Percentiles rank a stretch among this genome's conserved stretches.
Conservation (phyloP, 2,888 invertebrate species). For the Protonemura montana region DNA sequence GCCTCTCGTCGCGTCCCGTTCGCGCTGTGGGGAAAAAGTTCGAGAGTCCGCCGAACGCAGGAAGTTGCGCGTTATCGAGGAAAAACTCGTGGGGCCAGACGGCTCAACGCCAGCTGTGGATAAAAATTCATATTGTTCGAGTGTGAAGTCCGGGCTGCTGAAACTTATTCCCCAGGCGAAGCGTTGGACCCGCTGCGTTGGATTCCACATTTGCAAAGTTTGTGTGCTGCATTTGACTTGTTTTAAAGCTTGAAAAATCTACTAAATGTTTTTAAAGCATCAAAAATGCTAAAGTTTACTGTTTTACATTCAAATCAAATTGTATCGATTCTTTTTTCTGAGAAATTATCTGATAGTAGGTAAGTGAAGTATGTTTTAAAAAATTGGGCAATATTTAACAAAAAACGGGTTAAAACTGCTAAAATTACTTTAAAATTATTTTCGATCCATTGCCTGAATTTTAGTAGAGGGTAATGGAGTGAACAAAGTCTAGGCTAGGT, state of each 20-base stretch:
- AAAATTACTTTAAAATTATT: too few relatives aligned
- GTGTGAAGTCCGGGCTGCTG: not conserved
- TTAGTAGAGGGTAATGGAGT: too few relatives aligned
- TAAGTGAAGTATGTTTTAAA: too few relatives aligned
- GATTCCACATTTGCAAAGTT: not conserved
- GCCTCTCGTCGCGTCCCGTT: too few relatives aligned
- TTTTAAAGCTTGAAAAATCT: not conserved
- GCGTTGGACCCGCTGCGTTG: not conserved
- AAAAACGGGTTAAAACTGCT: too few relatives aligned
- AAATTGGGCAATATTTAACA: too few relatives aligned
- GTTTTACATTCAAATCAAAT: not conserved
- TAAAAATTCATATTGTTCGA: slow-evolving; percentile 12
- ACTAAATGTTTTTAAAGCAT: not conserved
- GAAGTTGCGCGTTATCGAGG: not conserved
- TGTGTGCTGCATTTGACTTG: not conserved
- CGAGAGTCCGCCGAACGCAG: not conserved
- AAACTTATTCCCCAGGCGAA: not conserved
- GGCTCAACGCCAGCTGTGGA: not conserved
- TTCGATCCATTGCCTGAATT: too few relatives aligned
- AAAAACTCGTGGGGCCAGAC: not conserved
- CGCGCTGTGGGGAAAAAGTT: not conserved
- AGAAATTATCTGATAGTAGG: too few relatives aligned
- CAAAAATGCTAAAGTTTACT: too few relatives aligned
- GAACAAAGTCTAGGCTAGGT: too few relatives aligned
- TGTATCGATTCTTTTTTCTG: too few relatives aligned